Evolutionary conservation across 2,797 vertebrate species (phyloP), one percentile per base, ranked within the genome.

Genomic region (Alauda arvensis): DNA sequence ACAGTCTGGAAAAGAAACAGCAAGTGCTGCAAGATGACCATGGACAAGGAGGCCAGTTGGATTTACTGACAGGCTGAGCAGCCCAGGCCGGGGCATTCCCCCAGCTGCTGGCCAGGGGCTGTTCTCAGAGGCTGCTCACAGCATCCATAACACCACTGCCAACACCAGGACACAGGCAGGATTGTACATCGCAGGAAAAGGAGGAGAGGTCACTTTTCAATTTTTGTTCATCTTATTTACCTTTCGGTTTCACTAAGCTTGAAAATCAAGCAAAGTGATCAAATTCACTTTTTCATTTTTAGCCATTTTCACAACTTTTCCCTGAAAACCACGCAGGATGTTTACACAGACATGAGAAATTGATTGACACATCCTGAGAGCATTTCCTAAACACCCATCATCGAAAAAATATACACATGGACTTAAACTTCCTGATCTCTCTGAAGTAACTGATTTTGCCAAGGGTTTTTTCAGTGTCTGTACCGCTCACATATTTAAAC

Each of bases 371-470:
- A 68, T 94, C 82, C 77, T 48, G 45, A 91, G 77, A 65, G 60
- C 75, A 19, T 59, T 91, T 94, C 76, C 85, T 89, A 91, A 93
- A 91, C 49, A 85, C n/a, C 3, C 61, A 76, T 74, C 92, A 74
- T 65, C 71, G 74, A 83, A 71, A 91, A 95, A 94, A 94, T 55
- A 91, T 5, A 87, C 88, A 70, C 6, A 28, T 49, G 71, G 51
- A 83, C 71, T 81, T 87, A 87, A 83, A 85, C 76, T 80, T 91
- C 79, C 90, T 53, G 62, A 67, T 70, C n/a, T 60, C 46, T 83
- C 76, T 66, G 52, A 61, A 80, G 48, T 5, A 71, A 80, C 42
- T 20, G 18, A 15, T 89, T 92, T 85, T 62, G 53, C 45, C 57
- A 68, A 39, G 53, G 49, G 6, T 33, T 83, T 69, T 70, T 76